Conservation (phyloP, 2,888 invertebrate species). For the Cecidostiba fungosa region DNA sequence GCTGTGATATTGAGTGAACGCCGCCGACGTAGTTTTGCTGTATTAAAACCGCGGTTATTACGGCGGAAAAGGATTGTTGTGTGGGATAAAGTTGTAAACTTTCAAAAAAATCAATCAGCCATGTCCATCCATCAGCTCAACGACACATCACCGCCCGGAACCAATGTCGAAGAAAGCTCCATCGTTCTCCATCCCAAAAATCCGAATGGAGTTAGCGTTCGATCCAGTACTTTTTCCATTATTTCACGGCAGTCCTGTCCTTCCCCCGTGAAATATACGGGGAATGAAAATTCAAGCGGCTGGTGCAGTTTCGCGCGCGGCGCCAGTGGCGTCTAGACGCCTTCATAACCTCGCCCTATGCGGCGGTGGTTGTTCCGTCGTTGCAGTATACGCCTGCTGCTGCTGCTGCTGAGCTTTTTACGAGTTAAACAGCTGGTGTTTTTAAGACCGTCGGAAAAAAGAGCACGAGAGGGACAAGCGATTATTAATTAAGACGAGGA, state of each 20-base stretch:
- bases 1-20: background rate
- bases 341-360: conserved; percentile 46
- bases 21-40: background rate
- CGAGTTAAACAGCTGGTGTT: conserved; percentile 21
- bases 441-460: background rate
- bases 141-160: background rate
- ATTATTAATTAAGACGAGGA: background rate
- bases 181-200: background rate
- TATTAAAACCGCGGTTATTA: background rate
- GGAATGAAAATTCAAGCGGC: conserved; percentile 52
- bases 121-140: background rate
- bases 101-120: background rate
- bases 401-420: conserved; percentile 25
- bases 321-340: conserved; percentile 59
- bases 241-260: conserved; percentile 22
- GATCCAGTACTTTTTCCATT: conserved; percentile 47
- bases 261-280: background rate
- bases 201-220: background rate
- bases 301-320: conserved; percentile 39
- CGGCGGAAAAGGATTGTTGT: background rate
- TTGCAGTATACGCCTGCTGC: background rate
- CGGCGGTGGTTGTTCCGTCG: background rate
- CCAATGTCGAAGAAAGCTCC: background rate
- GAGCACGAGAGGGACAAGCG: background rate
- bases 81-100: background rate